Evolutionary conservation across 2,888 invertebrate species (phyloP), one percentile per base, ranked within the genome.

Genomic region (Drosophila prostipennis): DNA sequence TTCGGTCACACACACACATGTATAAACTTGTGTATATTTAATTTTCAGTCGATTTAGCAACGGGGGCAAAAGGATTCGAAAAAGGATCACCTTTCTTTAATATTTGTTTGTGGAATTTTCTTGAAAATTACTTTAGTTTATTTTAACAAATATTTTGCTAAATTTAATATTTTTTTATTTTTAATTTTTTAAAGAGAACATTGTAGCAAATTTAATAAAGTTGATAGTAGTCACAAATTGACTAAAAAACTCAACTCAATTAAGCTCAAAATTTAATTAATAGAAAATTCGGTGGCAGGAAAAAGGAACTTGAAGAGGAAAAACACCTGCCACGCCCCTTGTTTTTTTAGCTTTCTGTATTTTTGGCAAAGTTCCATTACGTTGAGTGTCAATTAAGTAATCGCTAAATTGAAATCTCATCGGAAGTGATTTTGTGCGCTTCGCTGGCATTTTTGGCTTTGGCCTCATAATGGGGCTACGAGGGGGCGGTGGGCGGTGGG

Each of bases 301-400:
- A 19, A 29, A 40, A 13, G 19, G 10, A 23, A 65, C 65, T 64
- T 52, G 51, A 64, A 16, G 51, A 3, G 32, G 32, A 45, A 43
- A 43, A 43, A 37, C 64, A 64, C 63, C 64, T 63, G 64, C 16
- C 64, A 60, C 16, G 61, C 49, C 61, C 39, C 13, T 11, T 3
- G n/a, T 29, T 43, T 37, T 45, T 29, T 26, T 14, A 19, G 26
- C 14, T 13, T 43, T 11, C 7, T 36, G 36, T 29, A n/a, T 39
- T 59, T 71, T 60, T 71, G 51, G 60, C 61, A 72, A 52, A 53
- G 69, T 80, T 80, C 78, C 87, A 83, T 83, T 86, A 77, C 81
- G 77, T 84, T 76, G 79, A 84, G 87, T 84, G 87, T 86, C 87
- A 83, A 86, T 83, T 85, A 83, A 77, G 80, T 77, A 86, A 88